Evolutionary conservation across 2,113 vertebrate species (phyloP), one percentile per base, ranked within the genome.

Genomic region (Cairina moschata): DNA sequence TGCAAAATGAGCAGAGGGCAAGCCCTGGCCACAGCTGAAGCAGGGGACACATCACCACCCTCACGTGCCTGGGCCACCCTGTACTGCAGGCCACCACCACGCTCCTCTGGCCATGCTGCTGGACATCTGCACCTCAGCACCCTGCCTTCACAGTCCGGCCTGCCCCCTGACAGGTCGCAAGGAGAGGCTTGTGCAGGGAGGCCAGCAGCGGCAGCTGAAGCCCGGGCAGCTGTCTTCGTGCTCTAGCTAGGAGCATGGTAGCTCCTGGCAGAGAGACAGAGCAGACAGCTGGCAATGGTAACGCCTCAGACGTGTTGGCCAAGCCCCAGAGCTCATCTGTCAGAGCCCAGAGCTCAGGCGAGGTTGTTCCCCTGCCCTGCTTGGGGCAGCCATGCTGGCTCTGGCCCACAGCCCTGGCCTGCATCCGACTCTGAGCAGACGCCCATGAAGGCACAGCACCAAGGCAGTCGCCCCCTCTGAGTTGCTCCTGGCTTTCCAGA

Each of bases 391-490:
- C 2, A 0, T 2, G 18, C 65, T 40, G 50, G 36, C 42, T 83
- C 25, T 3, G 42, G 3, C 28, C 56, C 74, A 31, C 56, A 46
- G 34, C 69, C 21, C 38, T 7, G 23, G 4, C 14, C 78, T 6
- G 2, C 1, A 1, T 16, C 58, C 52, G 72, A 17, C 34, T 66
- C 44, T 38, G n/a, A 79, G 67, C 32, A 52, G 48, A 22, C 1
- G 1, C 42, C 34, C 26, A 8, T 13, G 12, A 10, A 52, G 32
- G 14, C 48, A 14, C 2, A 14, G 50, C n/a, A 46, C 14, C 17
- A 3, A 17, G 23, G 25, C 7, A 54, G 16, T 14, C 5, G 1
- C 14, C 23, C 15, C 3, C 48, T 58, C 26, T 17, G 5, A 0
- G 0, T 26, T 2, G 0, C 46, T n/a, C 54, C 36, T 23, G 48